Evolutionary conservation across 2,888 invertebrate genomes (phyloP), one percentile per base, ranked within the genome.

Genomic region (Nomada lathburiana): DNA sequence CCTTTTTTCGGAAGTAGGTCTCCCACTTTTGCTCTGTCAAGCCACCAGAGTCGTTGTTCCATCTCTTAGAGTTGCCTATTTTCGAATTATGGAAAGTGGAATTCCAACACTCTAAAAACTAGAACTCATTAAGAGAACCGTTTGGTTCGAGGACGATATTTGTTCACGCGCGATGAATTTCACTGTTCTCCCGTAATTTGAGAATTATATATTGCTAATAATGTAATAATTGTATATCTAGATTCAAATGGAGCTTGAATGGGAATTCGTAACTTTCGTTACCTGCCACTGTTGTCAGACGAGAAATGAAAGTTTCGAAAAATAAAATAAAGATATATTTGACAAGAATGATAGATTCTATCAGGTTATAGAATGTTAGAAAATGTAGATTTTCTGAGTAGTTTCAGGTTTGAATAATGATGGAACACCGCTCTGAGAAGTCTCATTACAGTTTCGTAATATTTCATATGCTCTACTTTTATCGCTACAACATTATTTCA

Each of bases 1-100:
- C 98, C 98, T 78, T 95, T 98, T 91, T 97, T 98, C 94, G 98
- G 98, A 96, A 98, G 98, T 98, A 97, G 94, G 97, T 94, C 88
- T 94, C 86, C 84, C 83, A 86, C 44, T 62, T 75, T 69, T 84
- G 47, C 71, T 77, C 64, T 62, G 44, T 62, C 60, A 79, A 85
- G 74, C 70, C 67, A 74, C 68, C 68, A 26, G 29, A 59, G 73
- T 74, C 57, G 72, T 55, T 68, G 74, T 69, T 81, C 69, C 64
- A 65, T 74, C 63, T 42, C 11, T 26, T 57, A 20, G 3, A 59
- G 36, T 63, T 59, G 52, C 62, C 36, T 29, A 23, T 63, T 59
- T 23, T 23, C 7, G 13, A 4, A 47, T 47, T 26, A 16, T 23
- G 44, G 7, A 5, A 16, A 23, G 9, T 42, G 20, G 20, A 42